phyloP scores from a whole-genome alignment of 2,888 invertebrate species.

The Crematogaster levior region DNA sequence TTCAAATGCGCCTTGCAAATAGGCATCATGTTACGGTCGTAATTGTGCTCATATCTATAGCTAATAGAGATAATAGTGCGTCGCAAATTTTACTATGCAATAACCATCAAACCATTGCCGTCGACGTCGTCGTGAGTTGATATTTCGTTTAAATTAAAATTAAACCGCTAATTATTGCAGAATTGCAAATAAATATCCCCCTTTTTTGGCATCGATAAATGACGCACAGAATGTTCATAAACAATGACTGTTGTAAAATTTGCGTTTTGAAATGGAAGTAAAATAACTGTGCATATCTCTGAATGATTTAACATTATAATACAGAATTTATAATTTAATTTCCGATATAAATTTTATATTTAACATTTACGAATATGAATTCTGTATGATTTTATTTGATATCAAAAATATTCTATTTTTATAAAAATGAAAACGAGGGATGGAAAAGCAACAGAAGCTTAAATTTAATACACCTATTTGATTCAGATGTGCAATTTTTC shows the following conservation, averaged over 20 bases:
- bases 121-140: slow-evolving; percentile 1
- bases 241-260: neutral
- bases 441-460: neutral
- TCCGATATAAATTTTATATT: neutral
- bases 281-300: neutral
- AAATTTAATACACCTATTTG: neutral
- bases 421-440: neutral
- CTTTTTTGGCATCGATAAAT: slow-evolving; percentile 4
- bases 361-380: neutral
- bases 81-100: slow-evolving; percentile 25
- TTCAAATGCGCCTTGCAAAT: slow-evolving; percentile 36
- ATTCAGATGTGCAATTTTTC: slow-evolving; percentile 2
- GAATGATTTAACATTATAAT: neutral
- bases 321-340: neutral
- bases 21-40: slow-evolving; percentile 32
- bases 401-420: neutral
- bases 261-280: neutral
- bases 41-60: slow-evolving; percentile 34
- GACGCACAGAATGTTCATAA: neutral
- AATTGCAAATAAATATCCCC: slow-evolving; percentile 23
- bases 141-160: slow-evolving; percentile 27
- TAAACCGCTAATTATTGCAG: neutral
- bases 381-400: neutral
- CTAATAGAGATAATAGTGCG: slow-evolving; percentile 44
- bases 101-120: neutral